These are phyloP conservation scores for Tarsius wallacei DNA, from an alignment of 2,797 vertebrate genomes.

Conservation along the genomic window DNA sequence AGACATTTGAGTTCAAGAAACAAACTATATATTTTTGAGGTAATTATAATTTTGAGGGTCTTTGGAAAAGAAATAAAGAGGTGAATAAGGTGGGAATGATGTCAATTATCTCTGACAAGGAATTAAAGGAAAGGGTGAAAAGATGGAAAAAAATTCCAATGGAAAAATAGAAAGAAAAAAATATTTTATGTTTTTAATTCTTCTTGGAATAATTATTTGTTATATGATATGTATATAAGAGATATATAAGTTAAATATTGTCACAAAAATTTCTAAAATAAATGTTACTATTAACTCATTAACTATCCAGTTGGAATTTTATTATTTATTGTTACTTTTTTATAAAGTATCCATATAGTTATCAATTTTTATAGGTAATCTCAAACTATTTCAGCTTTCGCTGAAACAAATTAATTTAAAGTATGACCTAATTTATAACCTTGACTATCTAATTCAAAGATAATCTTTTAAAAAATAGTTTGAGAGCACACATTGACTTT, in stretches of 20 bases:
- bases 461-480: background rate
- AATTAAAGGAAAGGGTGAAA: background rate
- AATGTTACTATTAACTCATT: background rate
- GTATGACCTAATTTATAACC: background rate
- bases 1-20: background rate
- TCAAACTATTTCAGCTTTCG: background rate
- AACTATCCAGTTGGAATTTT: background rate
- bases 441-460: background rate
- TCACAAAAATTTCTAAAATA: background rate
- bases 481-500: background rate
- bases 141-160: background rate
- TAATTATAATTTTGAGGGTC: background rate
- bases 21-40: background rate
- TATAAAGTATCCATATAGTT: background rate
- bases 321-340: background rate
- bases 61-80: background rate
- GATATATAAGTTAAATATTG: background rate
- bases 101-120: background rate
- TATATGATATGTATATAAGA: background rate
- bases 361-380: background rate
- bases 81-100: background rate
- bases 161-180: background rate
- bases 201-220: background rate
- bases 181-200: background rate
- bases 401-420: background rate